Base-by-base conservation (phyloP, 2,113 vertebrate species). In the Scomber japonicus region DNA sequence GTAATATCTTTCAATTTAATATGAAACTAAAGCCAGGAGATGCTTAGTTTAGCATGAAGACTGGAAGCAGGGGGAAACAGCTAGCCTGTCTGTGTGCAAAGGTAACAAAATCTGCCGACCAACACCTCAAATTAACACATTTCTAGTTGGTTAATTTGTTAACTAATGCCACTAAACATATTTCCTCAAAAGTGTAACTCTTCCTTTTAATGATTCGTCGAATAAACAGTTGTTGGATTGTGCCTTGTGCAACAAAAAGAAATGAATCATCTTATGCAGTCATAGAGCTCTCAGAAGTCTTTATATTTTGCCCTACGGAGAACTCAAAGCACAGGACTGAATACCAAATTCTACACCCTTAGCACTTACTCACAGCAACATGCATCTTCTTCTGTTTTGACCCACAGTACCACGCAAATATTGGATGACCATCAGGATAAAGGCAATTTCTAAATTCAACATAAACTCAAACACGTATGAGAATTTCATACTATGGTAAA, bases 301-400 rank as follows among this genome's bases (percentile, higher is more conserved):
- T 71, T 27, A 24, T 80, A 46, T 49, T 46, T 53, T 2, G 7
- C 55, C 69, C 75, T 44, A 40, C 35, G 62, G 64, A 81, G 76
- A 83, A 60, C 24, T 60, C 19, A n/a, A n/a, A 83, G 50, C 48
- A 31, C 65, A 46, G 49, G 24, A 66, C 24, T 67, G 76, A 71
- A 83, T 69, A 46, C 63, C 49, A 51, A 86, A 86, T 75, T 21
- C 21, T 56, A 35, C 61, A 46, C 11, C 16, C 0, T 12, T 5
- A 19, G 12, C 17, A 45, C 81, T 35, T 84, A 27, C 35, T 17
- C 73, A 48, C 74, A 80, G 45, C 14, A 17, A 71, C 44, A 27
- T 5, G 19, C n/a, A 16, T 30, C 64, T 51, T 60, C 27, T 46
- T 50, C n/a, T 59, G 12, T 13, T 54, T 8, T 51, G 57, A 65